These are phyloP conservation scores for Artemia sp. DNA, from an alignment of 2,888 invertebrate species.

Conservation along the genomic window DNA sequence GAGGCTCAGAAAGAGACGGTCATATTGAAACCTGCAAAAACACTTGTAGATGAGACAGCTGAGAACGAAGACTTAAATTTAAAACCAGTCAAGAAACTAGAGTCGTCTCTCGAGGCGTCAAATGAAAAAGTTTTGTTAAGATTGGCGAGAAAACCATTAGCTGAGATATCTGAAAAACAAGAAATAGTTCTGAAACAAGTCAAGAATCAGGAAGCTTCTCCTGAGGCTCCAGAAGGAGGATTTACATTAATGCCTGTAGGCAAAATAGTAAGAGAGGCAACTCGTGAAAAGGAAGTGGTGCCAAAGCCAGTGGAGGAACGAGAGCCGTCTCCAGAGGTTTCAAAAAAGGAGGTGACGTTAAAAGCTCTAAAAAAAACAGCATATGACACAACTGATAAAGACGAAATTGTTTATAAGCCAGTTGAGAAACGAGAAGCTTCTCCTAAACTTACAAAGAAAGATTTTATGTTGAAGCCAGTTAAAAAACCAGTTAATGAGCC, in stretches of 20 bases:
- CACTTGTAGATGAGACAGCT: not conserved
- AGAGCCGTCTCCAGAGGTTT: conserved; percentile 4
- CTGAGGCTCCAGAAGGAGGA: conserved; percentile 21
- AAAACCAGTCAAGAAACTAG: too few relatives aligned
- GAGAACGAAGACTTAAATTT: too few relatives aligned
- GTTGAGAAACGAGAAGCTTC: too few relatives aligned
- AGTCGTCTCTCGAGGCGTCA: too few relatives aligned
- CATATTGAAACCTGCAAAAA: conserved; percentile 3
- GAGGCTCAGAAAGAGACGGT: not conserved
- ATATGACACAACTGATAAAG: too few relatives aligned
- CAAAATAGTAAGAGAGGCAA: conserved; percentile 14
- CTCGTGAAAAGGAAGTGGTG: conserved; percentile 18
- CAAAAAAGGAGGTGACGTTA: conserved; percentile 19
- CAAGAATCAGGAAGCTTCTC: conserved; percentile 20
- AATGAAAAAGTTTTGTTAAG: not conserved
- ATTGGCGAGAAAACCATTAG: not conserved
- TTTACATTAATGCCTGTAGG: conserved; percentile 18
- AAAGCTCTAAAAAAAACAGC: too few relatives aligned
- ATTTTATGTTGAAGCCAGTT: too few relatives aligned
- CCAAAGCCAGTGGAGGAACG: conserved; percentile 19
- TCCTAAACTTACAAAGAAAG: too few relatives aligned
- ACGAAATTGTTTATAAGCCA: too few relatives aligned
- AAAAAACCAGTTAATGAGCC: too few relatives aligned
- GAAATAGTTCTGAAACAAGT: conserved; percentile 1
- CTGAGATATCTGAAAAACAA: conserved; percentile 15